Evolutionary conservation across 1,140 invertebrate species (phyloP).

Genomic region (Nomia melanderi): DNA sequence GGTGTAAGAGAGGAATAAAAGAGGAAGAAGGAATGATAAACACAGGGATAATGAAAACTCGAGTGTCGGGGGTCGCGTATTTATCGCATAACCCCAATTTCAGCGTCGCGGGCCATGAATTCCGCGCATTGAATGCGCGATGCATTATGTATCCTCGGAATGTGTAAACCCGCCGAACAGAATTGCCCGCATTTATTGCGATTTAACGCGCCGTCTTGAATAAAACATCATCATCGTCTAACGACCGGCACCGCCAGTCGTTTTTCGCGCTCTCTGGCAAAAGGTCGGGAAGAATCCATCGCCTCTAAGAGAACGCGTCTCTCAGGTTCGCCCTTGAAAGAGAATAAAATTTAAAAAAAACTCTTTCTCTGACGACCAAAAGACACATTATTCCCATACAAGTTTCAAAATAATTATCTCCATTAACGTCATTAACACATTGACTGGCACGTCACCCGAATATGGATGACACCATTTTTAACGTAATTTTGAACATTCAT

Average conservation of each 20-base stretch:
- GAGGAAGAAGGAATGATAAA: neutral
- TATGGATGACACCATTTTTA: no score
- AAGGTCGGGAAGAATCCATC: no score
- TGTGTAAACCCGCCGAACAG: conserved; percentile 43
- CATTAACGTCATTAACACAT: no score
- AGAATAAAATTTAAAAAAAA: no score
- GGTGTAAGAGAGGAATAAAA: no score
- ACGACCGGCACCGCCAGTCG: conserved; percentile 12
- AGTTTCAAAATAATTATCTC: no score
- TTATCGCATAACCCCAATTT: conserved; percentile 42
- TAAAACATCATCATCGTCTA: conserved; percentile 39
- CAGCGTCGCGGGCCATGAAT: conserved; percentile 41
- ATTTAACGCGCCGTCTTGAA: conserved; percentile 32
- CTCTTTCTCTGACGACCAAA: no score
- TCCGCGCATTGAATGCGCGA: conserved; percentile 34
- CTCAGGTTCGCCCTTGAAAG: no score
- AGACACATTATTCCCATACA: no score
- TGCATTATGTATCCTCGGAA: conserved; percentile 46
- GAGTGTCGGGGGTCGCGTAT: neutral
- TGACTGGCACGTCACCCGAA: no score
- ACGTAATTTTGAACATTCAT: no score
- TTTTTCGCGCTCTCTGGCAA: neutral
- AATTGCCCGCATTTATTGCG: conserved; percentile 46
- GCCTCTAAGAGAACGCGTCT: no score
- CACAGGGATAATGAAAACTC: neutral